Percentiles rank a stretch among this genome's conserved stretches.
phyloP scores from a whole-genome alignment of 2,113 vertebrate species.

The Limnothrissa miodon region DNA sequence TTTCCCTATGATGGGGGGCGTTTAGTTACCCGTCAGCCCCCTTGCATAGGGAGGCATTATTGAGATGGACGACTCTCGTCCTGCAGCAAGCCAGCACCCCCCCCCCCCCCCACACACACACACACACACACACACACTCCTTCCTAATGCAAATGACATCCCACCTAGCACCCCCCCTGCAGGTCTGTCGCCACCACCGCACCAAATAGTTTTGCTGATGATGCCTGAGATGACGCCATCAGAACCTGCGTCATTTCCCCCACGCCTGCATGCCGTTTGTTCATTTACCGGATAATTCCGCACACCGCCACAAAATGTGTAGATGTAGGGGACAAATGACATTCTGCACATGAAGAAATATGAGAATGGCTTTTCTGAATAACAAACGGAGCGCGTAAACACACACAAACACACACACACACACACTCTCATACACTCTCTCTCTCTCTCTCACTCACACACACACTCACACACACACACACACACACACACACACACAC shows the following conservation, averaged over 20 bases:
- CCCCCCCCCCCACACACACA: background rate
- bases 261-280: background rate
- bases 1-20: background rate
- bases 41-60: background rate
- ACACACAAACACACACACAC: background rate
- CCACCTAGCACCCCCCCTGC: background rate
- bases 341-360: background rate
- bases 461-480: conserved; percentile 3
- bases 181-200: background rate
- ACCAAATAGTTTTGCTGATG: background rate
- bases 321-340: background rate
- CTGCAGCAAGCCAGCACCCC: background rate
- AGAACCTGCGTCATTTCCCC: background rate
- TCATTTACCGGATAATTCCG: background rate
- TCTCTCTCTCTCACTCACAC: too few relatives aligned
- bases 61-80: background rate
- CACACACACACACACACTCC: background rate
- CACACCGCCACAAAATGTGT: background rate
- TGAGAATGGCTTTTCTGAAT: background rate
- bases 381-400: background rate
- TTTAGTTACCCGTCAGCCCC: conserved; percentile 9
- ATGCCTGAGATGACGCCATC: background rate
- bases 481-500: conserved; percentile 1
- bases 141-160: background rate
- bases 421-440: background rate